Conservation (phyloP, 2,113 vertebrate genomes). For the Scolopax mira region DNA sequence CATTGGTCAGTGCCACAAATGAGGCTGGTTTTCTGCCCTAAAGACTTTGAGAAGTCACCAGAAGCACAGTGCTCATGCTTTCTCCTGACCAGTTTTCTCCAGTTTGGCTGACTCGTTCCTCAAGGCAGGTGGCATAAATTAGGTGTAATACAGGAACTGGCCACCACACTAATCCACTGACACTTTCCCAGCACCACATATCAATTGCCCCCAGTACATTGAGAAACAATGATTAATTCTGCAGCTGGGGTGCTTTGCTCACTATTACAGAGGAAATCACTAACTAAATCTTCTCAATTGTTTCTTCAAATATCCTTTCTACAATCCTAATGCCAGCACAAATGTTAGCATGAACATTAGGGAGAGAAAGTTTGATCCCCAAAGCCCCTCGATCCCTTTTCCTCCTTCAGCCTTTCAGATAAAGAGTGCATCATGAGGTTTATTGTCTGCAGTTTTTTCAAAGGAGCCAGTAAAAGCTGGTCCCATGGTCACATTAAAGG, state of each 20-base stretch:
- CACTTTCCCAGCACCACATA: accelerated
- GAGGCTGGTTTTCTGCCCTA: not conserved
- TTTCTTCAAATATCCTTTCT: not conserved
- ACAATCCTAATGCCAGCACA: not conserved
- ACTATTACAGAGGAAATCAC: not conserved
- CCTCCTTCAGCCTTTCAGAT: not conserved
- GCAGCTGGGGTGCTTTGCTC: not conserved
- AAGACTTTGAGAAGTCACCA: not conserved
- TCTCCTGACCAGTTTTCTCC: not conserved
- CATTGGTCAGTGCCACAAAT: not conserved
- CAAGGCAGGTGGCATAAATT: not conserved
- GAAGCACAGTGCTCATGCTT: accelerated
- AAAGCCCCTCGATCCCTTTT: not conserved
- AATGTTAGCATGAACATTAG: not conserved
- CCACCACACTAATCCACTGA: accelerated
- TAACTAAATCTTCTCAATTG: not conserved
- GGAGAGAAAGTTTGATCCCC: not conserved
- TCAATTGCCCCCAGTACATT: not conserved
- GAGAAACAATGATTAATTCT: not conserved
- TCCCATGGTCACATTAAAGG: not conserved
- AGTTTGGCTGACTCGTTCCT: not conserved
- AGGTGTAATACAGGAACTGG: not conserved
- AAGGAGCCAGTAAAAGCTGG: not conserved
- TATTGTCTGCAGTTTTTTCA: not conserved
- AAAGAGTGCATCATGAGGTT: not conserved